A percentile compares a stretch with the other conserved stretches of the same genome.
Conservation (phyloP, 2,113 vertebrate species). For the Delphinapterus leucas region DNA sequence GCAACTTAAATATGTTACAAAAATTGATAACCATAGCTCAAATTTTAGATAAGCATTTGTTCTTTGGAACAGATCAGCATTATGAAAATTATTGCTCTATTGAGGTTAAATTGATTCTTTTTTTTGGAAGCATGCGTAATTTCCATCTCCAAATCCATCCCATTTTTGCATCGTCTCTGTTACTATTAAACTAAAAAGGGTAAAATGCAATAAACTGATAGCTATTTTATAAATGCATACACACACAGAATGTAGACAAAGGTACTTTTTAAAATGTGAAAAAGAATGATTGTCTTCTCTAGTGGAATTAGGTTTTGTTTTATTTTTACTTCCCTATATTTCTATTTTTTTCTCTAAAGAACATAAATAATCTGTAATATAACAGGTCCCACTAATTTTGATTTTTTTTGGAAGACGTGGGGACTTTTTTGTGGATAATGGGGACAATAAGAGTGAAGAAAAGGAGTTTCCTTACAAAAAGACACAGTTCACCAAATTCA, state of each 20-base stretch:
- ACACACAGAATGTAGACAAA: background rate
- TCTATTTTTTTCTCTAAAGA: background rate
- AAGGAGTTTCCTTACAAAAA: background rate
- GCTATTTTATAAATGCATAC: background rate
- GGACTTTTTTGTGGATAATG: background rate
- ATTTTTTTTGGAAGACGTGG: background rate
- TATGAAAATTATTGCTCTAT: background rate
- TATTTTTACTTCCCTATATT: background rate
- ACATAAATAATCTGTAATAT: background rate
- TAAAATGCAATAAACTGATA: background rate
- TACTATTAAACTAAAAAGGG: background rate
- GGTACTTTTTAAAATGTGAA: background rate
- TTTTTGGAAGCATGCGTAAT: background rate
- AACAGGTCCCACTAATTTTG: background rate
- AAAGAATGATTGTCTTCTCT: background rate
- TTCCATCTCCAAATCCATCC: background rate
- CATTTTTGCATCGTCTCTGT: background rate
- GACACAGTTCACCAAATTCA: background rate
- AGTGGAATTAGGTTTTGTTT: background rate
- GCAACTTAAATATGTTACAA: background rate
- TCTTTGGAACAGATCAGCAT: background rate
- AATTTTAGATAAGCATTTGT: background rate
- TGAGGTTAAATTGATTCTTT: background rate
- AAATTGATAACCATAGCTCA: background rate
- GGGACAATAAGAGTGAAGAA: background rate